Evolutionary conservation across 2,888 invertebrate genomes (phyloP).

Genomic region (Dolomedes plantarius): DNA sequence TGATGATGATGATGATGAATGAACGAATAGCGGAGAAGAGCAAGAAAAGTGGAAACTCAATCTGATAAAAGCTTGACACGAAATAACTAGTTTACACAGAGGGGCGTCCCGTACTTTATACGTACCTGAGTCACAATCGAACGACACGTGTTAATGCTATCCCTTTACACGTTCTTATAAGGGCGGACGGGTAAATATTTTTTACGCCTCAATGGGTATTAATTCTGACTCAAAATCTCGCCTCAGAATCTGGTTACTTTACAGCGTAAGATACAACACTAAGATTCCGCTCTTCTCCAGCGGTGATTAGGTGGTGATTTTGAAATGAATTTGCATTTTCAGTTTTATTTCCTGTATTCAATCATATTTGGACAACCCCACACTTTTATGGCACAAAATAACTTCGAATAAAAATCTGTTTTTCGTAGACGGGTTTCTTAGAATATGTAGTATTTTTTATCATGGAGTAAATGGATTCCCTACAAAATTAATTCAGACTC

Average conservation of each 20-base stretch:
- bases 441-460: no score
- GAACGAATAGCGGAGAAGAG: constrained; percentile 45
- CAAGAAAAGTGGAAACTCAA: constrained; percentile 71
- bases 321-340: constrained; percentile 12
- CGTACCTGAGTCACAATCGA: constrained; percentile 61
- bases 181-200: constrained; percentile 37
- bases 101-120: constrained; percentile 49
- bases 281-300: neutral
- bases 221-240: constrained; percentile 12
- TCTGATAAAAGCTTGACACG: constrained; percentile 72
- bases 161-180: constrained; percentile 53
- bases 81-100: constrained; percentile 71
- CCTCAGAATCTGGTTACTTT: constrained; percentile 14
- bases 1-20: constrained; percentile 71
- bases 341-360: neutral
- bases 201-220: constrained; percentile 11
- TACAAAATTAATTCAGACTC: no score
- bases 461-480: no score
- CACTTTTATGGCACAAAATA: no score
- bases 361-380: neutral
- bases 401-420: no score
- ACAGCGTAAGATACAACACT: neutral
- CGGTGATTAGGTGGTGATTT: constrained; percentile 14
- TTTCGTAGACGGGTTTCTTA: no score
- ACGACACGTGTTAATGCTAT: constrained; percentile 52